phyloP scores from a whole-genome alignment of 2,797 vertebrate genomes.

The Eutrigla gurnardus region DNA sequence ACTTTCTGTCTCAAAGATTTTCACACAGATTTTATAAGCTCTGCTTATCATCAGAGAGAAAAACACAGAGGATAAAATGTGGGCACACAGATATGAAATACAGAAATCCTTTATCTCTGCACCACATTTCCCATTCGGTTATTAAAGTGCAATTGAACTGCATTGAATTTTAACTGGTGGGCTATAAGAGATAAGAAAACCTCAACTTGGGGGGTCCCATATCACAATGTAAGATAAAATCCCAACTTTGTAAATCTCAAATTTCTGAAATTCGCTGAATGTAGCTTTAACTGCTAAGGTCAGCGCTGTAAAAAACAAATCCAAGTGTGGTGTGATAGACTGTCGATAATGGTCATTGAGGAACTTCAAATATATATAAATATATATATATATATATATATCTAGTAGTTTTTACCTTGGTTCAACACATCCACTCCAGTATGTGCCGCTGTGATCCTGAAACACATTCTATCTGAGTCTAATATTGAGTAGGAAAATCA shows the following conservation, averaged over 20 bases:
- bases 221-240: constrained; percentile 33
- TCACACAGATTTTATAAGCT: constrained; percentile 65
- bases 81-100: constrained; percentile 56
- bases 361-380: background rate
- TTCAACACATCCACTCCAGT: background rate
- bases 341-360: background rate
- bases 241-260: constrained; percentile 10
- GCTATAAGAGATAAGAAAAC: constrained; percentile 31
- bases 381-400: too few relatives aligned
- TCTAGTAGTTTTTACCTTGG: too few relatives aligned
- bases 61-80: constrained; percentile 58
- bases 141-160: constrained; percentile 56
- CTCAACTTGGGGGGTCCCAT: constrained; percentile 40
- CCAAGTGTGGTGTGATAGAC: background rate
- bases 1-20: constrained; percentile 62
- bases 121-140: constrained; percentile 48
- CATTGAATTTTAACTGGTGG: constrained; percentile 53
- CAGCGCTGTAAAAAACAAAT: constrained; percentile 14
- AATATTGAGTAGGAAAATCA: constrained; percentile 50
- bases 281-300: constrained; percentile 1
- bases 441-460: constrained; percentile 36
- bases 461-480: constrained; percentile 38
- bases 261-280: constrained; percentile 19
- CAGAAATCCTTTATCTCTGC: constrained; percentile 62
- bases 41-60: constrained; percentile 64